Evolutionary conservation across 2,797 vertebrate genomes (phyloP).

Genomic region (Paedocypris micromegethes): DNA sequence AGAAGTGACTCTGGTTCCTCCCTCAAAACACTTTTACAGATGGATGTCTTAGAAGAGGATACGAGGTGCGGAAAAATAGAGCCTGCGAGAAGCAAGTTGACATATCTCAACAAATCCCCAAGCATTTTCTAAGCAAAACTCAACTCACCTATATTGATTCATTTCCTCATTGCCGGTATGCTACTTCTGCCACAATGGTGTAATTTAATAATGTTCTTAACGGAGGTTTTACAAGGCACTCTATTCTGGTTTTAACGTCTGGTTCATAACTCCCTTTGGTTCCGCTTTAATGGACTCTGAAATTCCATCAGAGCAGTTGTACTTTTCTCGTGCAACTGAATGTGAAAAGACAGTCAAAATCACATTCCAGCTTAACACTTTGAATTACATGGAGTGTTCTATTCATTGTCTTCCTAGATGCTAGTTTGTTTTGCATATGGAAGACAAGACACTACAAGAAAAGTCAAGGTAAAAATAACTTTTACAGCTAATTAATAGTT

Average conservation of each 20-base stretch:
- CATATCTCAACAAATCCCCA: conserved; percentile 31
- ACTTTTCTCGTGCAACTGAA: conserved; percentile 25
- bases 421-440: neutral
- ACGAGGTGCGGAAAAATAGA: neutral
- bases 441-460: no score
- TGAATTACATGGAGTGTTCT: conserved; percentile 10
- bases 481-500: conserved; percentile 9
- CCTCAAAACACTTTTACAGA: conserved; percentile 7
- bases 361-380: conserved; percentile 21
- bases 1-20: neutral
- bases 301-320: conserved; percentile 45
- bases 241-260: conserved; percentile 43
- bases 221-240: conserved; percentile 42
- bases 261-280: conserved; percentile 32
- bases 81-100: conserved; percentile 23
- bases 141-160: conserved; percentile 49
- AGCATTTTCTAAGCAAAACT: conserved; percentile 33
- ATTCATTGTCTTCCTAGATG: conserved; percentile 8
- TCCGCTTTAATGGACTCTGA: conserved; percentile 44
- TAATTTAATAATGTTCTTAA: conserved; percentile 52
- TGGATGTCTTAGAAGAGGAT: conserved; percentile 23
- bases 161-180: conserved; percentile 42
- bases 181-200: conserved; percentile 42
- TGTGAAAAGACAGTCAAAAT: conserved; percentile 27
- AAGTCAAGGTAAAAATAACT: neutral